Base-by-base conservation (phyloP, 1,140 invertebrate species). In the Eriosoma lanigerum region DNA sequence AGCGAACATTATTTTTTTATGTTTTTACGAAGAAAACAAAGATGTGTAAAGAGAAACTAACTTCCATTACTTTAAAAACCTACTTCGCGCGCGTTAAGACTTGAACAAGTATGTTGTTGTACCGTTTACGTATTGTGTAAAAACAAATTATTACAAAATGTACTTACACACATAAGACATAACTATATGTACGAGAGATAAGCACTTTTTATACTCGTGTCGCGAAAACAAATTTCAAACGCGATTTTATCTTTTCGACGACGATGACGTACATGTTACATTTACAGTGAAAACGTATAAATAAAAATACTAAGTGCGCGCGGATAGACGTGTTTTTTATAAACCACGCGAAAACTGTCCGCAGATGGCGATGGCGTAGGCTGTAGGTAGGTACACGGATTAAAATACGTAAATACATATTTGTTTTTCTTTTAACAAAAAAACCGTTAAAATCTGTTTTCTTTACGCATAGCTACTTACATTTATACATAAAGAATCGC, bases 391-490 rank as follows among this genome's bases (percentile, higher is more conserved):
- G n/a, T n/a, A 9, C 32, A 19, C 1, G 24, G 68, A 72, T 72
- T 50, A 72, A 52, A 50, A n/a, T 50, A 19, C 44, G 46, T 50
- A 26, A 70, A 52, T 26, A 29, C 68, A 50, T 72, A 29, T 72
- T 72, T 72, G 68, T 72, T 72, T 72, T 72, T 72, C 46, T 72
- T 72, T 46, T 17, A 19, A 72, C 68, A 26, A 50, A 70, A 72
- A 72, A 72, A 72, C 68, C 68, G 68, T 72, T 72, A 72, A 52
- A 38, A 52, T 24, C 46, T 72, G 50, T 72, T 72, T 72, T 72
- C 68, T 72, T 72, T 50, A 19, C 46, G 66, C 24, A 0, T n/a
- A 29, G n/a, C 8, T 29, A 29, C 15, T 1, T 13, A 12, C 17
- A 10, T 24, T 21, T 58, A 12, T 3, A 32, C 58, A 32, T 29